Evolutionary conservation across 2,113 vertebrate species (phyloP).

Genomic region (Carassius carassius): DNA sequence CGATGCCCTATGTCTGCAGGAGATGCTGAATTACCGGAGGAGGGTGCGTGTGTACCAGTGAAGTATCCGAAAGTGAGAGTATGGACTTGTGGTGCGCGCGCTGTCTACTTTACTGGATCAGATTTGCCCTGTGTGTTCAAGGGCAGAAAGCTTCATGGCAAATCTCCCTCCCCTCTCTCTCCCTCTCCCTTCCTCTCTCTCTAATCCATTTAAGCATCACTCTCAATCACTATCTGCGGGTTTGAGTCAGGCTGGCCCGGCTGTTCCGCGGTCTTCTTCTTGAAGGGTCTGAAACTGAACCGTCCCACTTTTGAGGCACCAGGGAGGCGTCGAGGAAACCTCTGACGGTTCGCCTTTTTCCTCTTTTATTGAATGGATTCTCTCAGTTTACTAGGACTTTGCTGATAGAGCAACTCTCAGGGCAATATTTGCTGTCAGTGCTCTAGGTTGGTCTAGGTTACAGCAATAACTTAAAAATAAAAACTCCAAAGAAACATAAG

Average conservation of each 20-base stretch:
- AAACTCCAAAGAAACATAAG: too few relatives aligned
- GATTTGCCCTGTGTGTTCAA: slow-evolving; percentile 79
- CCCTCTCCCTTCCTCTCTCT: slow-evolving; percentile 62
- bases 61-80: slow-evolving; percentile 46
- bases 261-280: slow-evolving; percentile 55
- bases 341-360: neutral
- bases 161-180: slow-evolving; percentile 62
- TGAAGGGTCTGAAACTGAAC: slow-evolving; percentile 64
- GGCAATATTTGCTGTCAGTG: neutral
- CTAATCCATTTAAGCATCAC: slow-evolving; percentile 87
- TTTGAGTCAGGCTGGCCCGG: slow-evolving; percentile 62
- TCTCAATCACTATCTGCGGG: slow-evolving; percentile 85
- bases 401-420: neutral
- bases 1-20: slow-evolving; percentile 49
- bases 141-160: slow-evolving; percentile 79
- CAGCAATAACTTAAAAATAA: neutral
- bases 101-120: slow-evolving; percentile 73
- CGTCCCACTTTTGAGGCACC: slow-evolving; percentile 57
- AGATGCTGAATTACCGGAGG: slow-evolving; percentile 5
- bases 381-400: neutral
- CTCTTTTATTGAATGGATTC: neutral
- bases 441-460: neutral
- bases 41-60: neutral
- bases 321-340: neutral
- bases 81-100: slow-evolving; percentile 69